These are phyloP conservation scores for Anticlea derivata DNA, from an alignment of 2,888 invertebrate genomes.

Conservation along the genomic window DNA sequence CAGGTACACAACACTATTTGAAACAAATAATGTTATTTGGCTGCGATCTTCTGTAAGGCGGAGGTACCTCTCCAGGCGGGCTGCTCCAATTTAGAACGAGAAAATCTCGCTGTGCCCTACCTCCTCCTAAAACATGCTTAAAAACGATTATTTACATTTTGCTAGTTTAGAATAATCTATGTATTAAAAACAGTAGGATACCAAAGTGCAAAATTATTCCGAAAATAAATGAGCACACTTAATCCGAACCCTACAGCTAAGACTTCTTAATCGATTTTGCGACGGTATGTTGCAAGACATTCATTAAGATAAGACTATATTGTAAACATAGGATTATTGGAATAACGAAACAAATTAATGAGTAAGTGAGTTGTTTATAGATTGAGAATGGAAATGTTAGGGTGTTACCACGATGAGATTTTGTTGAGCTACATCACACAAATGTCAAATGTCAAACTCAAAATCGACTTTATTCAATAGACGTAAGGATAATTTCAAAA, in stretches of 20 bases:
- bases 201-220: constrained; percentile 5
- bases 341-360: constrained; percentile 28
- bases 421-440: too few relatives aligned
- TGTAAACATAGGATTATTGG: constrained; percentile 20
- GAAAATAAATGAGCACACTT: constrained; percentile 8
- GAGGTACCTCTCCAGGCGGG: too few relatives aligned
- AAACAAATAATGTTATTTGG: too few relatives aligned
- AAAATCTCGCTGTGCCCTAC: too few relatives aligned
- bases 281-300: background rate
- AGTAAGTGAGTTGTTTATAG: constrained; percentile 26
- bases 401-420: too few relatives aligned
- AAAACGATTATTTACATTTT: background rate
- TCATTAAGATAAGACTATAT: constrained; percentile 18
- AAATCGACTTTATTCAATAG: too few relatives aligned
- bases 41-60: too few relatives aligned
- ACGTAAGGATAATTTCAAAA: too few relatives aligned
- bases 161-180: background rate
- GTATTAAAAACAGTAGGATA: background rate
- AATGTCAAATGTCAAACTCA: too few relatives aligned
- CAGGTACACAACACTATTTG: too few relatives aligned
- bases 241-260: background rate
- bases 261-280: background rate
- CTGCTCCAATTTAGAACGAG: too few relatives aligned
- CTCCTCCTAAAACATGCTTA: too few relatives aligned
- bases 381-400: constrained; percentile 28